phyloP scores from a whole-genome alignment of 2,113 vertebrate species.

The Hyla sarda region DNA sequence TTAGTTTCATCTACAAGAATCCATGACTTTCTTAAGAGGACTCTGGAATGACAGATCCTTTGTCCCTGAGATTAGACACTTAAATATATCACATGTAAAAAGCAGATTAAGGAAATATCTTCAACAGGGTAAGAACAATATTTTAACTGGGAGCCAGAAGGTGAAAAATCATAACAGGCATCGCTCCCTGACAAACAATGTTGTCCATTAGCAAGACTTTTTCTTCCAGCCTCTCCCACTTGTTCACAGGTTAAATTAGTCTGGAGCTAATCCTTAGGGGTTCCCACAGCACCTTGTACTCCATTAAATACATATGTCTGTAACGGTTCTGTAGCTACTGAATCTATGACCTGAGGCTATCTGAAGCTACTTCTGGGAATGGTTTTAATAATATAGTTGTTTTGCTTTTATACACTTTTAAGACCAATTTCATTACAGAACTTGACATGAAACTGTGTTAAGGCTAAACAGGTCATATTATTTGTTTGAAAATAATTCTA shows the following conservation, averaged over 20 bases:
- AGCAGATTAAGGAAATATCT: constrained; percentile 58
- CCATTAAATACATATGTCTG: constrained; percentile 57
- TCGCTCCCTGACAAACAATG: constrained; percentile 53
- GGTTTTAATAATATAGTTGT: constrained; percentile 48
- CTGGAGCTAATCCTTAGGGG: constrained; percentile 52
- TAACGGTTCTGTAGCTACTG: constrained; percentile 46
- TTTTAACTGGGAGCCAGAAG: constrained; percentile 53
- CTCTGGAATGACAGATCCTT: constrained; percentile 52
- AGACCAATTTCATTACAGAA: constrained; percentile 19
- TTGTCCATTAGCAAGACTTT: constrained; percentile 53
- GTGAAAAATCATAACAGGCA: constrained; percentile 50
- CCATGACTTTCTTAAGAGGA: constrained; percentile 44
- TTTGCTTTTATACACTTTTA: constrained; percentile 45
- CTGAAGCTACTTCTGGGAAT: constrained; percentile 35
- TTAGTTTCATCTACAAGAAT: constrained; percentile 31
- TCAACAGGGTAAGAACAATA: constrained; percentile 51
- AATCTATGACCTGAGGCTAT: constrained; percentile 47
- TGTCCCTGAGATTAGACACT: constrained; percentile 56
- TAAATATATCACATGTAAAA: constrained; percentile 53
- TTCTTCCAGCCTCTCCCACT: constrained; percentile 46
- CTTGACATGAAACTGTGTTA: background rate
- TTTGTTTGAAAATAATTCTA: background rate
- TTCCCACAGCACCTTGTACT: constrained; percentile 56
- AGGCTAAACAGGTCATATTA: background rate
- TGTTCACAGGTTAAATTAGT: constrained; percentile 57